Conservation (phyloP, 2,113 vertebrate genomes). For the Psittacula cyanocephala region DNA sequence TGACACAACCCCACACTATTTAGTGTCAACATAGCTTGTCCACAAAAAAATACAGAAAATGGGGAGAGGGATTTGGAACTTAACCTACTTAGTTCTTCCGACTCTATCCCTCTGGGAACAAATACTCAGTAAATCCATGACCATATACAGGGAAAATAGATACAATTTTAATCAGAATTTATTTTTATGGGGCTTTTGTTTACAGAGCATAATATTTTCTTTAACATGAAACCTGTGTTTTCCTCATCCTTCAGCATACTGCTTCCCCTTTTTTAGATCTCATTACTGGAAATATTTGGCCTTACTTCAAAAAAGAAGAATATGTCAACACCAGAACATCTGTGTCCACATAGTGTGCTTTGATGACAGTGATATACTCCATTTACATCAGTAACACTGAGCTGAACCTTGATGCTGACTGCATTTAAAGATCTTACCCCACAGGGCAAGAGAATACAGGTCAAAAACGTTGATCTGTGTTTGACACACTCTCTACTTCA, state of each 20-base stretch:
- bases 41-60: not conserved
- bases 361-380: constrained; percentile 56
- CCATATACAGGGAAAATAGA: rapidly evolving
- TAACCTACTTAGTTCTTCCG: not conserved
- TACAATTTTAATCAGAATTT: not conserved
- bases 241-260: not conserved
- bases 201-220: not conserved
- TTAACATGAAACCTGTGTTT: not conserved
- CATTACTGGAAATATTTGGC: constrained; percentile 38
- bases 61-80: not conserved
- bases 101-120: not conserved
- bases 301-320: constrained; percentile 52
- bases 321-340: constrained; percentile 58
- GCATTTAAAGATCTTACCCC: constrained; percentile 61
- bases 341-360: constrained; percentile 35
- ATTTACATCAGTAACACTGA: constrained; percentile 55
- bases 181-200: not conserved
- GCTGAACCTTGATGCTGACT: constrained; percentile 52
- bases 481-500: constrained; percentile 45
- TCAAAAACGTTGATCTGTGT: constrained; percentile 53
- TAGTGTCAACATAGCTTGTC: not conserved
- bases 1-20: not conserved
- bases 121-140: not conserved
- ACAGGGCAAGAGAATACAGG: constrained; percentile 57
- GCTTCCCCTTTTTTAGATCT: constrained; percentile 20